Evolutionary conservation across 2,113 vertebrate genomes (phyloP).

Genomic region (Neopipo cinnamomea): DNA sequence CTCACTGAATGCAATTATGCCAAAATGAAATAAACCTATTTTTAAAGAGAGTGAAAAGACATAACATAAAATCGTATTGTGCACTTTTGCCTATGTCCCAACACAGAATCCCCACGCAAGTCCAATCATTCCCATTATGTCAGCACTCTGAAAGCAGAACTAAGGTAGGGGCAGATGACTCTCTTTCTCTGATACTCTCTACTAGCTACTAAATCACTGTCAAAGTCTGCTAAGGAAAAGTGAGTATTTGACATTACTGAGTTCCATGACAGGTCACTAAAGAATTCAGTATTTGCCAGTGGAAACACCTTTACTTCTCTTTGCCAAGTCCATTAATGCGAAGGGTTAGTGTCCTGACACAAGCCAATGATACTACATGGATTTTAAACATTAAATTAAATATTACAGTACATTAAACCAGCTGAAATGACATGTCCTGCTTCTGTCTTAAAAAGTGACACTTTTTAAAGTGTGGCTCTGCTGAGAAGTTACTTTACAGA

Average conservation of each 20-base stretch:
- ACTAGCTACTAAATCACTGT: not conserved
- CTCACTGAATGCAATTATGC: not conserved
- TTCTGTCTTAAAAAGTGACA: not conserved
- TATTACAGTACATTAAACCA: not conserved
- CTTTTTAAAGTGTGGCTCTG: not conserved
- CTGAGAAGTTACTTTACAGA: not conserved
- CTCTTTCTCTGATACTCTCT: not conserved
- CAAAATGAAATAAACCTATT: not conserved
- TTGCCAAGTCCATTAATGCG: not conserved
- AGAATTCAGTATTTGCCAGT: not conserved
- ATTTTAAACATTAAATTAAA: not conserved
- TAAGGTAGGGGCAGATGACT: not conserved
- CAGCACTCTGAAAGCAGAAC: not conserved
- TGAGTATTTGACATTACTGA: not conserved
- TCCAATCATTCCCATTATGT: not conserved
- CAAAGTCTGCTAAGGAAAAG: not conserved
- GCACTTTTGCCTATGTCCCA: not conserved
- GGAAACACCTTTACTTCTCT: not conserved
- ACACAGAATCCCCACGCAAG: not conserved
- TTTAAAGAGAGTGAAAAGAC: not conserved
- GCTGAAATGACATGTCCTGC: not conserved
- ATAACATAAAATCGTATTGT: not conserved
- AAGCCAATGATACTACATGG: not conserved
- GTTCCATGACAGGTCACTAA: not conserved
- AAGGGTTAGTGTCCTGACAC: not conserved